Evolutionary conservation across 2,113 vertebrate genomes (phyloP).

Genomic region (Xerus inauris): DNA sequence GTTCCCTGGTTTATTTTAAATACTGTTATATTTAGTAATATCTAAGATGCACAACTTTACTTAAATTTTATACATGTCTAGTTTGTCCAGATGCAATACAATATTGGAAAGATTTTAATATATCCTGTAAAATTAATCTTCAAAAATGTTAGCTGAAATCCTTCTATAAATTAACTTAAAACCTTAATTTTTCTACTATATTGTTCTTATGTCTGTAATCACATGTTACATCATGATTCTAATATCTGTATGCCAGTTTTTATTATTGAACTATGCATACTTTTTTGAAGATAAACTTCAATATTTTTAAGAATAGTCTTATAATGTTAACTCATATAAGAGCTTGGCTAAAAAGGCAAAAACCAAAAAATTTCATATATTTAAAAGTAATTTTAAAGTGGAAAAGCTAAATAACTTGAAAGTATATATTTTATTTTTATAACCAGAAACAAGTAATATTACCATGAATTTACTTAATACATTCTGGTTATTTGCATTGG

Average conservation of each 20-base stretch:
- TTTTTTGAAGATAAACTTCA: constrained; percentile 19
- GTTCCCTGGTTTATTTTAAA: constrained; percentile 1
- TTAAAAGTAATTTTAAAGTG: constrained; percentile 46
- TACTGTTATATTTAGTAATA: neutral
- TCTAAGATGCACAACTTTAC: neutral
- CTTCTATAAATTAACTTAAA: constrained; percentile 1
- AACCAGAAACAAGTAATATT: neutral
- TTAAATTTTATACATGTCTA: constrained; percentile 19
- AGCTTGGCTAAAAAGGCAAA: neutral
- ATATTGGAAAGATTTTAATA: constrained; percentile 28
- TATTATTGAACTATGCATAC: neutral
- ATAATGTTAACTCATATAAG: neutral
- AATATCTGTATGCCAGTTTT: neutral
- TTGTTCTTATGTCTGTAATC: neutral
- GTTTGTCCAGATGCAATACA: constrained; percentile 8
- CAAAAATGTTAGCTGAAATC: neutral
- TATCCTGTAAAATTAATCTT: neutral
- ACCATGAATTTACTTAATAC: neutral
- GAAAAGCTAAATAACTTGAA: constrained; percentile 3
- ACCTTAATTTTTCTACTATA: neutral
- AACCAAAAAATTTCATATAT: neutral
- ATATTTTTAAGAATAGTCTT: neutral
- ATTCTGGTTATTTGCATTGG: neutral
- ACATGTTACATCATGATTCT: neutral
- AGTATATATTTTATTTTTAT: neutral